phyloP scores from a whole-genome alignment of 2,113 vertebrate genomes.

The Actenoides lindsayi region DNA sequence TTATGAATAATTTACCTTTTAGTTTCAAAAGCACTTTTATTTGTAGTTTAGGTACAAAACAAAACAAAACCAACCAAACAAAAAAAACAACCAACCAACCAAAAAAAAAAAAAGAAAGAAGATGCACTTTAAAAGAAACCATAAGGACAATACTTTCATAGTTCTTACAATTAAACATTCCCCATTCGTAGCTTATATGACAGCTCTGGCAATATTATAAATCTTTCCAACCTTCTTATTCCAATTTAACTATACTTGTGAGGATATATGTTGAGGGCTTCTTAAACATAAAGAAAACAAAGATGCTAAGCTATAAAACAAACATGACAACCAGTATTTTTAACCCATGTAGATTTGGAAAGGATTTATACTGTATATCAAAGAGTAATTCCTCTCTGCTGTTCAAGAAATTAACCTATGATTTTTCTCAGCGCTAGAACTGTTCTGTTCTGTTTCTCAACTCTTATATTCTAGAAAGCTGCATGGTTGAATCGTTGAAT shows the following conservation, averaged over 20 bases:
- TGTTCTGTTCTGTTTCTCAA: not conserved
- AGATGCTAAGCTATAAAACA: slow-evolving; percentile 32
- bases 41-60: not conserved
- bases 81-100: too few species aligned
- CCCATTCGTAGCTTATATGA: not conserved
- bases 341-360: not conserved
- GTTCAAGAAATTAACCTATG: not conserved
- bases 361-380: not conserved
- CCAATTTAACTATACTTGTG: not conserved
- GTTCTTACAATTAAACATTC: not conserved
- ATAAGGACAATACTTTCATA: not conserved
- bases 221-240: slow-evolving; percentile 42
- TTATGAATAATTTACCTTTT: not conserved
- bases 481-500: not conserved
- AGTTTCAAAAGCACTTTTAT: not conserved
- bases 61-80: too few species aligned
- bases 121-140: not conserved
- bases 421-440: not conserved
- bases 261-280: slow-evolving; percentile 2
- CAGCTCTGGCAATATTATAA: slow-evolving; percentile 29
- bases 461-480: not conserved
- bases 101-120: not conserved
- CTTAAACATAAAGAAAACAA: slow-evolving; percentile 31
- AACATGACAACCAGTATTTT: slow-evolving; percentile 10
- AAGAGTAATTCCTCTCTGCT: not conserved